phyloP scores from a whole-genome alignment of 2,888 invertebrate genomes.

The Caenorhabditis becei region DNA sequence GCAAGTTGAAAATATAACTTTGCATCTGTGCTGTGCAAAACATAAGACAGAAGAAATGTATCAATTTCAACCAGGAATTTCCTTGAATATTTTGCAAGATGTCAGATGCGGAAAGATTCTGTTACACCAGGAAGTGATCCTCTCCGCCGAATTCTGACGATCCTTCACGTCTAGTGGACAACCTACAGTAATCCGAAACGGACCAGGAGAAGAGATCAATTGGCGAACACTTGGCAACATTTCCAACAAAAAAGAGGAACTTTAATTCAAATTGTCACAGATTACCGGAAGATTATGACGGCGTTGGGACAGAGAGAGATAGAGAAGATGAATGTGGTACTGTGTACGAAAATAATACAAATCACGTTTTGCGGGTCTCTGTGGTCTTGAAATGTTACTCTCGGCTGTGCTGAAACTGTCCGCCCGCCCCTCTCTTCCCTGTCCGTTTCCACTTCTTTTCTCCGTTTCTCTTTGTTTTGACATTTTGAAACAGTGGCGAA shows the following conservation, averaged over 20 bases:
- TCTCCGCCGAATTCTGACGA: no score
- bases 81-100: no score
- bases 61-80: no score
- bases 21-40: no score
- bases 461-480: conserved; percentile 11
- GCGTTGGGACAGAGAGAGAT: not conserved
- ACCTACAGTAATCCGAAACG: not conserved
- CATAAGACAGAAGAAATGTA: no score
- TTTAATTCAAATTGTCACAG: not conserved
- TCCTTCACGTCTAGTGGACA: not conserved
- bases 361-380: conserved; percentile 7
- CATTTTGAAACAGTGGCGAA: conserved; percentile 11
- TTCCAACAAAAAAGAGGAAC: not conserved
- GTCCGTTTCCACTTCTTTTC: not conserved
- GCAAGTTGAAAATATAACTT: no score
- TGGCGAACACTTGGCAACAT: not conserved
- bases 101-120: not conserved
- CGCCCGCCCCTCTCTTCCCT: not conserved
- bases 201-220: not conserved
- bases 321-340: not conserved
- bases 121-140: not conserved
- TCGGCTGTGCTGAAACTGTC: not conserved
- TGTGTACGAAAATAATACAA: conserved; percentile 7
- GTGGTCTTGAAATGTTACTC: not conserved
- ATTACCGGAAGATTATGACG: conserved; percentile 2